phyloP scores from a whole-genome alignment of 2,113 vertebrate species.

The Malurus elegans region DNA sequence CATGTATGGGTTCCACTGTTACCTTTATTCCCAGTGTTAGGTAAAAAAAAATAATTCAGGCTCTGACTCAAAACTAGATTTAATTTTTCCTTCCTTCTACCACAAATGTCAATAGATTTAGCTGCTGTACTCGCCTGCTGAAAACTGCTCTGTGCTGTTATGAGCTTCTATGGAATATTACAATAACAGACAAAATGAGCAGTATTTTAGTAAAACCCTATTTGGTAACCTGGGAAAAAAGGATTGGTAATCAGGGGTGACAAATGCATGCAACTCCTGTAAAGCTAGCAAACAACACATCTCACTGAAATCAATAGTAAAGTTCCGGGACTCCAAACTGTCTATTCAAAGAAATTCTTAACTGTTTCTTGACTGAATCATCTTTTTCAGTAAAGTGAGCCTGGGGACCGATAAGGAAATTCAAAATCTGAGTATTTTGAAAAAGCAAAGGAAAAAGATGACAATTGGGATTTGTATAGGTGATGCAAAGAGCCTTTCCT shows the following conservation, averaged over 20 bases:
- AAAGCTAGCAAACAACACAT: not conserved
- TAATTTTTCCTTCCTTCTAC: not conserved
- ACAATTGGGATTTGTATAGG: not conserved
- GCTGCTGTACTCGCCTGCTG: rapidly evolving
- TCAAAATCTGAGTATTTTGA: not conserved
- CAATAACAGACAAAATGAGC: not conserved
- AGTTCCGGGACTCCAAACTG: not conserved
- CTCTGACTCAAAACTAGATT: not conserved
- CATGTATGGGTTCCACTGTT: not conserved
- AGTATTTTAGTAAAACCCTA: not conserved
- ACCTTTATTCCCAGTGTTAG: not conserved
- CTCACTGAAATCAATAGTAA: not conserved
- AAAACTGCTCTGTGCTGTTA: not conserved
- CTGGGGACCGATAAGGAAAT: not conserved
- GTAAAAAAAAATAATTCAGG: not conserved
- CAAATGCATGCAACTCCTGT: not conserved
- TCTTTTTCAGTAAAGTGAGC: not conserved
- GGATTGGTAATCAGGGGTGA: not conserved
- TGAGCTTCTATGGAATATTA: not conserved
- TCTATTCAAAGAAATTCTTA: not conserved
- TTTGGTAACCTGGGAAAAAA: not conserved
- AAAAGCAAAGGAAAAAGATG: not conserved
- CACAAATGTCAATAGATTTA: not conserved
- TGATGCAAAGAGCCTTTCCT: not conserved
- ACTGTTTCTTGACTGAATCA: not conserved